Evolutionary conservation across 2,113 vertebrate species (phyloP), one percentile per base, ranked within the genome.

Genomic region (Onychostruthus taczanowskii): DNA sequence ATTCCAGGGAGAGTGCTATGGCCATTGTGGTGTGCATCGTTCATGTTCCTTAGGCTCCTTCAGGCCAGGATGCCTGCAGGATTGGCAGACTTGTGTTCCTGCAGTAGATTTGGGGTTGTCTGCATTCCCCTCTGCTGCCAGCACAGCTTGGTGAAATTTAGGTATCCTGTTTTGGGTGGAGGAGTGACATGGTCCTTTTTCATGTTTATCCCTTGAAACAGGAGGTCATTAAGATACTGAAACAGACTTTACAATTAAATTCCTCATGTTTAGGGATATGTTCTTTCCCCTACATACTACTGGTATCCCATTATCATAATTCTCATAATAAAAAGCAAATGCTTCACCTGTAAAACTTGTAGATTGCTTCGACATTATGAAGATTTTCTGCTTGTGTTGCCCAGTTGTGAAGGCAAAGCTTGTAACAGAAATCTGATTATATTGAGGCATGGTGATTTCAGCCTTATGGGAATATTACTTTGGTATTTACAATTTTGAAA

Each of bases 1-100:
- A 0, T n/a, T 46, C 17, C 23, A 61, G 59, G 28, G 50, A 53
- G 50, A 43, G 72, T 62, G 41, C 55, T 35, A 0, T 5, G 35
- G 46, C 30, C 28, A 66, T 41, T 80, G 47, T 4, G 4, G 16
- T 15, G 10, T 5, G 10, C 17, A 11, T 20, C 0, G 0, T 23
- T 61, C 19, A 3, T 0, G 0, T 28, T 70, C 43, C 64, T 27
- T 3, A 30, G 49, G 41, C 21, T 74, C 31, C 39, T 24, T 28
- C 13, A 6, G 81, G 64, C 81, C 31, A 52, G 50, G 13, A 1
- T 23, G 23, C 22, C 27, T 43, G 73, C 5, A 20, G 28, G 28
- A 13, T 12, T 23, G 68, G 46, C 28, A 66, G 68, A 3, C 22
- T 41, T 13, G 22, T 18, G 30, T 28, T 83, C 67, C 63, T 50